Conservation (phyloP, 2,797 vertebrate species). For the Moxostoma hubbsi region DNA sequence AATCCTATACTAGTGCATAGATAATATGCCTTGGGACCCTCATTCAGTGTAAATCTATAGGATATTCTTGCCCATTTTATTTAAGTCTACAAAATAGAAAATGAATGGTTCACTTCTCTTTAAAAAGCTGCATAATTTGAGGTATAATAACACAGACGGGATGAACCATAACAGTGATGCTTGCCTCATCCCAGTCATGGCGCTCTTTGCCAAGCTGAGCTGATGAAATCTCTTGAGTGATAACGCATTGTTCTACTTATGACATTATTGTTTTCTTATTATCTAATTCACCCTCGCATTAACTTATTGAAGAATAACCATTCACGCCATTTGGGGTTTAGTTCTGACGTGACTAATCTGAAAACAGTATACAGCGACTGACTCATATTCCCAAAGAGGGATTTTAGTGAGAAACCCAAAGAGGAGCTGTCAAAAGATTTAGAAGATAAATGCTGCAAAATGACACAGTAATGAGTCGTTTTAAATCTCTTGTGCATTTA, state of each 20-base stretch:
- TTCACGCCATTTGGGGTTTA: not conserved
- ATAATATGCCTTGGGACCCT: no score
- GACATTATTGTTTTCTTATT: not conserved
- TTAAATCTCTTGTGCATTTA: slow-evolving; percentile 2
- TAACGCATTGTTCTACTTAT: not conserved
- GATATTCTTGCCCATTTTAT: no score
- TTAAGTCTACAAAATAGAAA: no score
- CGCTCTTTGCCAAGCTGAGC: not conserved
- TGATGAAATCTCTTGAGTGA: no score
- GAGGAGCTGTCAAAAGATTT: slow-evolving; percentile 6
- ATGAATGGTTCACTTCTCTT: no score
- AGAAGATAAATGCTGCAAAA: slow-evolving; percentile 3
- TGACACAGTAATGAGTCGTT: not conserved
- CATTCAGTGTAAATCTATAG: no score
- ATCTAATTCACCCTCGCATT: not conserved
- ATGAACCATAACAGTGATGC: not conserved
- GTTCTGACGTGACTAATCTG: not conserved
- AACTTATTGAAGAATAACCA: not conserved
- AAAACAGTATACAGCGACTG: not conserved
- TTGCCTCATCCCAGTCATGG: no score
- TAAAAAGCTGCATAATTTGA: no score
- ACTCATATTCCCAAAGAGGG: not conserved
- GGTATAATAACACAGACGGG: no score
- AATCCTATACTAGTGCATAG: no score
- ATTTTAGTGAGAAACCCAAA: slow-evolving; percentile 6